Conservation (phyloP, 2,888 invertebrate species). For the Micoletzkya japonica region DNA sequence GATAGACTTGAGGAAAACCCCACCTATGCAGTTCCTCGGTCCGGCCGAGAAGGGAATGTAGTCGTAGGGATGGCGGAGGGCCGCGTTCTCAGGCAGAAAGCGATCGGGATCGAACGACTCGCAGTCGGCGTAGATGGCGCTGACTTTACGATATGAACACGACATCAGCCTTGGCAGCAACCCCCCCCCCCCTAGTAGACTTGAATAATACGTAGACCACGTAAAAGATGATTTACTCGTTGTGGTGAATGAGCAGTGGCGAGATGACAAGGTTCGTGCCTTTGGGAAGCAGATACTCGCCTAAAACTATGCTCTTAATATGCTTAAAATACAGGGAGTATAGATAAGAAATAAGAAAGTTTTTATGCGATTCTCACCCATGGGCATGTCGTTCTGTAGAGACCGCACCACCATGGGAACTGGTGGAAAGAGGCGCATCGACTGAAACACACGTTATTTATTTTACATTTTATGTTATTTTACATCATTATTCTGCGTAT, state of each 20-base stretch:
- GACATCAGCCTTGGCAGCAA: neutral
- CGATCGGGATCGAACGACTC: constrained; percentile 30
- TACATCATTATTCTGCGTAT: no score
- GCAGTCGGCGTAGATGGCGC: constrained; percentile 17
- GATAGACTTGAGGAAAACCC: no score
- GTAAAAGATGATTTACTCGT: constrained; percentile 3
- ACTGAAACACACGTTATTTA: neutral
- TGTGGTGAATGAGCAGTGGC: constrained; percentile 32
- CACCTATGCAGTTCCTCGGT: constrained; percentile 33
- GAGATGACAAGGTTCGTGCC: constrained; percentile 27
- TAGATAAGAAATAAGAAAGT: no score
- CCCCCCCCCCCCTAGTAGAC: neutral
- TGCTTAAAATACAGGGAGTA: no score
- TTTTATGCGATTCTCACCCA: no score
- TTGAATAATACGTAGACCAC: neutral
- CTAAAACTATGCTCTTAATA: constrained; percentile 27
- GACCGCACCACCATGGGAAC: constrained; percentile 43
- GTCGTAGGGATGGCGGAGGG: constrained; percentile 28
- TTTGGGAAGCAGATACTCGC: constrained; percentile 13
- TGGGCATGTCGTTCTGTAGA: constrained; percentile 39
- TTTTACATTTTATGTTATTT: neutral
- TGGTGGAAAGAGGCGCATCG: constrained; percentile 42
- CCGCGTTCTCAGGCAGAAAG: constrained; percentile 30
- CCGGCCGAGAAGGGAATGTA: constrained; percentile 30
- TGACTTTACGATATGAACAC: neutral